Base-by-base conservation (phyloP, 2,888 invertebrate species). In the Diarsia brunnea region DNA sequence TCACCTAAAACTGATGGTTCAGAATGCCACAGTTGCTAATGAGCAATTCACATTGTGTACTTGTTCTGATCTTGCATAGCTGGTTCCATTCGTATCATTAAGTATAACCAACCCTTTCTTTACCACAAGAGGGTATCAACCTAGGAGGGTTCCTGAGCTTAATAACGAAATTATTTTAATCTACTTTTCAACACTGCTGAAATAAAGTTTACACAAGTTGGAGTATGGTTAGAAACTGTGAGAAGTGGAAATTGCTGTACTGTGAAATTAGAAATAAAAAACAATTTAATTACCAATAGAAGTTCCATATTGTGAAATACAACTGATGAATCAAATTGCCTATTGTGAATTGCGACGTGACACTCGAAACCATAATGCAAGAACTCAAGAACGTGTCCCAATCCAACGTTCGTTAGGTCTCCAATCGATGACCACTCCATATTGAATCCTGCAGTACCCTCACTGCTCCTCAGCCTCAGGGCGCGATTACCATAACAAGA, bases 401-500 rank as follows among this genome's bases (percentile, higher is more conserved):
- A 84, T 85, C 85, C 84, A 84, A 86, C 78, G 87, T 88, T 90
- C 89, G 89, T 90, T 89, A 83, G 65, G 66, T 76, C 76, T 78
- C 80, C 90, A 94, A 92, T 93, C 91, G 93, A 92, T 92, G 94
- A 90, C 92, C 92, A 91, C 92, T 94, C 91, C 91, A 91, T 90
- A 89, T 84, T 79, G 89, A 87, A 85, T 84, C 81, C 91, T 92
- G 92, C 92, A 91, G 90, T 91, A 89, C 89, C 87, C 84, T 86
- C 92, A 89, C 91, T 89, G 87, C 86, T 82, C 72, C 87, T 88
- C 88, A 87, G 91, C 95, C 95, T 93, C 90, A 88, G 95, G 96
- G 91, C 91, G 60, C 87, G 92, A 96, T 96, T 96, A 96, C 91
- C 96, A 96, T 96, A 96, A 96, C 96, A 96, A 96, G 95, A 92